Base-by-base conservation (phyloP, 1,140 invertebrate species). In the Lineus longissimus region DNA sequence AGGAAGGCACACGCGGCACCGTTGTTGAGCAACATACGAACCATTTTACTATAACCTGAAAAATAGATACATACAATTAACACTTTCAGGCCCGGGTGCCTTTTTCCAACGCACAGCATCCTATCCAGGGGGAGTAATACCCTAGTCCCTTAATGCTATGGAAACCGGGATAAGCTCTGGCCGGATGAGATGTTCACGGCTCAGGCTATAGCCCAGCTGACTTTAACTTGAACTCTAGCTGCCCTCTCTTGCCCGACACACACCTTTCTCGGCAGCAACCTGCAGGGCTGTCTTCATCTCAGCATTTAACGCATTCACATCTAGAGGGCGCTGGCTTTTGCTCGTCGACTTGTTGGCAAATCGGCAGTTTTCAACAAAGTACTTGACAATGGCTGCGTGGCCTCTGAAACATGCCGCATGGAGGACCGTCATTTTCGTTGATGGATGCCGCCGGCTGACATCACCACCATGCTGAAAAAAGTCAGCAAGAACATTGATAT, bases 251-350 rank as follows among this genome's bases (percentile, higher is more conserved):
- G n/a, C n/a, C n/a, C n/a, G n/a, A n/a, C n/a, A n/a, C n/a, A n/a
- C 41, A 78, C 76, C 76, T 72, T 73, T 78, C 22, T 78, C 75
- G 25, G 75, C 74, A 19, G 75, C 75, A 30, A 76, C 25, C 55
- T 78, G 75, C 29, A 78, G 64, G 41, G 73, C 66, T 13, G 76
- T 78, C 66, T 70, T 76, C 23, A 71, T 68, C 30, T 73, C 69
- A 27, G 33, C 55, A 65, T 77, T 75, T 9, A 76, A 25, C 22
- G 69, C 71, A 66, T 78, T 78, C 36, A 78, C 70, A 56, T 75
- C 73, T 43, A 78, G 58, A 22, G 25, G 25, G 47, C 25, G 33
- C 33, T 36, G 33, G 15, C 15, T 36, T 15, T 15, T 36, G 15
- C 33, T 36, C 15, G 33, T 7, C 15, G 4, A 7, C 33, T n/a